phyloP scores from a whole-genome alignment of 2,888 invertebrate species.

The Leptinotarsa rubiginosa region DNA sequence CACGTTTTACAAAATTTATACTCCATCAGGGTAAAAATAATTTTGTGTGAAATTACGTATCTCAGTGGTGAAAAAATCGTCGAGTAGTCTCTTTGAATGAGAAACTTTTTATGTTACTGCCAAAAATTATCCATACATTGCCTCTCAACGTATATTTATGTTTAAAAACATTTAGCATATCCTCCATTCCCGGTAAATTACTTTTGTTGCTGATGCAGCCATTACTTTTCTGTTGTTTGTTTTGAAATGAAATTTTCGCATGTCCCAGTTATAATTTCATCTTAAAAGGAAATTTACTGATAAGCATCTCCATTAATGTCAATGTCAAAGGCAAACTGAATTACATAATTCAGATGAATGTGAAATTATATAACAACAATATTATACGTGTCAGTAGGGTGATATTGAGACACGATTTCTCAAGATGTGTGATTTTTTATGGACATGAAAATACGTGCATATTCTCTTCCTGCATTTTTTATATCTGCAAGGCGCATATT shows the following conservation, averaged over 20 bases:
- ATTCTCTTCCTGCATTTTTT: conserved; percentile 40
- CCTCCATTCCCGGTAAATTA: not conserved
- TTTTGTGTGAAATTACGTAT: too few relatives aligned
- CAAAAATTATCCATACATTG: too few relatives aligned
- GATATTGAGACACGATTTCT: conserved; percentile 46
- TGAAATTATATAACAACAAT: conserved; percentile 46
- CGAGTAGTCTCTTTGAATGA: too few relatives aligned
- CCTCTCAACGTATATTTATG: not conserved
- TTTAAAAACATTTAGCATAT: not conserved
- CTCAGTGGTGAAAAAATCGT: too few relatives aligned
- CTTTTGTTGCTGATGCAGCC: not conserved
- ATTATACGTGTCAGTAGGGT: conserved; percentile 41
- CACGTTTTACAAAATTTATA: too few relatives aligned
- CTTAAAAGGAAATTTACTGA: conserved; percentile 26
- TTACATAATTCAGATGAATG: conserved; percentile 42
- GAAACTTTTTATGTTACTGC: too few relatives aligned
- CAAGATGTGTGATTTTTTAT: conserved; percentile 39
- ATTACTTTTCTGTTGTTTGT: conserved; percentile 1
- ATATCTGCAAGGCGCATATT: conserved; percentile 33
- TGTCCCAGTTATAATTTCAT: conserved; percentile 26
- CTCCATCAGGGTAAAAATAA: too few relatives aligned
- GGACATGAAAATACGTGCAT: conserved; percentile 41
- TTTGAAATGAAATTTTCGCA: conserved; percentile 14
- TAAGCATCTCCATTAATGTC: conserved; percentile 36
- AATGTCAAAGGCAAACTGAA: conserved; percentile 44